These are phyloP conservation scores for Brachionus paranguensis DNA, from an alignment of 1,140 invertebrate genomes.

Conservation along the genomic window DNA sequence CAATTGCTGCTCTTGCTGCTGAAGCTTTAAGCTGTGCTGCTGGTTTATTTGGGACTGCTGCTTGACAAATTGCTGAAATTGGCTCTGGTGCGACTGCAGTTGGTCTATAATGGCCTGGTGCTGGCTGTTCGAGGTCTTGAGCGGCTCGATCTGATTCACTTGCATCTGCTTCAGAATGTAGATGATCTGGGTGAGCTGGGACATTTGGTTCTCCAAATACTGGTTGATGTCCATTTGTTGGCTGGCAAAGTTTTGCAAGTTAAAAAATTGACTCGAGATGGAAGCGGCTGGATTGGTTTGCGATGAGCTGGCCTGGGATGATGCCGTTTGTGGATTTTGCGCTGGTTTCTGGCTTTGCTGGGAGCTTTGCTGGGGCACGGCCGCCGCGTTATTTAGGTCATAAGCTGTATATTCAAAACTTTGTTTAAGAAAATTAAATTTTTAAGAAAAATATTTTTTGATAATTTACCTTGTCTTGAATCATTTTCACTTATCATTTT, in stretches of 20 bases:
- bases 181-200: neutral
- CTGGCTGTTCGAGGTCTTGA: neutral
- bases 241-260: neutral
- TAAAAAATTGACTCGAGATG: neutral
- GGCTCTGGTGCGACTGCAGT: neutral
- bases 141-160: neutral
- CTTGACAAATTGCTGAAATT: slow-evolving; percentile 21
- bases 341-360: neutral
- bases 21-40: neutral
- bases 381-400: neutral
- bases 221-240: slow-evolving; percentile 15
- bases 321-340: neutral
- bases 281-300: neutral
- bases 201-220: neutral
- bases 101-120: neutral
- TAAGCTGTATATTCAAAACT: slow-evolving; percentile 25
- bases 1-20: slow-evolving; percentile 20
- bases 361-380: neutral
- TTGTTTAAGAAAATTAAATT: neutral
- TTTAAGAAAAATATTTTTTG: slow-evolving; percentile 5
- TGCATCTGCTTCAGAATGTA: neutral
- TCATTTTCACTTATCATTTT: slow-evolving; percentile 35
- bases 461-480: slow-evolving; percentile 32
- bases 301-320: neutral
- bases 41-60: neutral